A percentile compares a stretch with the other conserved stretches of the same genome.
These are phyloP conservation scores for Clarias magur DNA, from an alignment of 2,113 vertebrate species.

Conservation along the genomic window DNA sequence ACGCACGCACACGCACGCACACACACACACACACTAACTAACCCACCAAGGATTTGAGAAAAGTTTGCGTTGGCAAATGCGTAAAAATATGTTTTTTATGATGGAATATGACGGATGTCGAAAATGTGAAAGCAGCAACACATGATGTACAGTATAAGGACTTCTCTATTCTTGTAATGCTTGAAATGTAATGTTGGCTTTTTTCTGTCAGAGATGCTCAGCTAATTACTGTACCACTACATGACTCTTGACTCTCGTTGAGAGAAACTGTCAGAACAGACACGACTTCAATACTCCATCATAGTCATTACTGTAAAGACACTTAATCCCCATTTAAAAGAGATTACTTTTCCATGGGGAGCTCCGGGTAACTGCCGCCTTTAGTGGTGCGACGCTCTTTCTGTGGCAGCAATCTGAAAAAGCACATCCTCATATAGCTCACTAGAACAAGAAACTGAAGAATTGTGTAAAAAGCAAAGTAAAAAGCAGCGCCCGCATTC, in stretches of 20 bases:
- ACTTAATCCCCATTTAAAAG: background rate
- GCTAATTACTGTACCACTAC: background rate
- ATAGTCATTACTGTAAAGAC: background rate
- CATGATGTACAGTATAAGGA: background rate
- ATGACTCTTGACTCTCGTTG: background rate
- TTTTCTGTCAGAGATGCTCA: slow-evolving; percentile 8
- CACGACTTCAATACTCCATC: background rate
- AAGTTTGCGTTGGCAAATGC: background rate
- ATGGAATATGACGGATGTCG: background rate
- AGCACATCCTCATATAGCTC: too few relatives aligned
- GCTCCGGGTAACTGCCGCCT: background rate
- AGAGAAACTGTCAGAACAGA: background rate
- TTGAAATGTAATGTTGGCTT: background rate
- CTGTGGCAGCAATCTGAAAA: background rate
- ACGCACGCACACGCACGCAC: background rate
- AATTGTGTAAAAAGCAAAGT: too few relatives aligned
- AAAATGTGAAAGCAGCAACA: background rate
- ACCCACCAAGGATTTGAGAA: background rate
- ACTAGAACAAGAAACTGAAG: too few relatives aligned
- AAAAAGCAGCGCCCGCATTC: too few relatives aligned
- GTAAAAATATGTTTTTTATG: background rate
- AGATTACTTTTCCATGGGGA: background rate
- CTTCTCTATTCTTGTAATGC: background rate
- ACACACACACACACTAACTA: background rate
- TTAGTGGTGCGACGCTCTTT: background rate